Base-by-base conservation (phyloP, 23 tunicate genomes). In the Aplidium turbinatum region DNA sequence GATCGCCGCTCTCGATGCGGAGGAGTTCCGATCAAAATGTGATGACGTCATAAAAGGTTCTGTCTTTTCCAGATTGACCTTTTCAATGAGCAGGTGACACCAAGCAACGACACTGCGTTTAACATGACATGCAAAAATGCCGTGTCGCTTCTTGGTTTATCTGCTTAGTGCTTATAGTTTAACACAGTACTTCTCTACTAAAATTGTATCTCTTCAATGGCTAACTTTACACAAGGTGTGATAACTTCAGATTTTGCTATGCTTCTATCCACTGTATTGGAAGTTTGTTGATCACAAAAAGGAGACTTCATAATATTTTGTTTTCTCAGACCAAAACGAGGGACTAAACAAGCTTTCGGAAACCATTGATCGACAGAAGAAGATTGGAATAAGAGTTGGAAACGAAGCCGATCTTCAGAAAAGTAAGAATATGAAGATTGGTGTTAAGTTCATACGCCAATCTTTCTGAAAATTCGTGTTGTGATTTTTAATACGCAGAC, bases 381-480 rank as follows among this genome's bases (percentile, higher is more conserved):
- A 27, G 22, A 57, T 75, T 21, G 80, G 80, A 0, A 75, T 75
- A 32, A 35, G 26, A 32, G 58, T 75, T 35, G 80, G 80, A 2
- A 38, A 2, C 23, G 80, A 75, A 57, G 80, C 80, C 18, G 80
- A 75, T 22, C 39, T 57, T 31, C 80, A 75, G 28, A 55, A 58
- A 25, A 68, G 80, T 75, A 3, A 31, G 6, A 33, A 9, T 61
- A 28, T 11, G 16, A 42, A 42, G 50, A 42, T 16, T 42, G 11
- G 50, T n/a, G n/a, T n/a, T n/a, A n/a, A n/a, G n/a, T n/a, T n/a
- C n/a, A n/a, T n/a, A n/a, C n/a, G n/a, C n/a, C n/a, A n/a, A n/a
- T n/a, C n/a, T n/a, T n/a, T n/a, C n/a, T n/a, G n/a, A n/a, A n/a
- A n/a, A n/a, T n/a, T n/a, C n/a, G n/a, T n/a, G n/a, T n/a, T n/a